Conservation (phyloP, 53 echinoderm and acorn worm species). For the Echinarachnius parma region DNA sequence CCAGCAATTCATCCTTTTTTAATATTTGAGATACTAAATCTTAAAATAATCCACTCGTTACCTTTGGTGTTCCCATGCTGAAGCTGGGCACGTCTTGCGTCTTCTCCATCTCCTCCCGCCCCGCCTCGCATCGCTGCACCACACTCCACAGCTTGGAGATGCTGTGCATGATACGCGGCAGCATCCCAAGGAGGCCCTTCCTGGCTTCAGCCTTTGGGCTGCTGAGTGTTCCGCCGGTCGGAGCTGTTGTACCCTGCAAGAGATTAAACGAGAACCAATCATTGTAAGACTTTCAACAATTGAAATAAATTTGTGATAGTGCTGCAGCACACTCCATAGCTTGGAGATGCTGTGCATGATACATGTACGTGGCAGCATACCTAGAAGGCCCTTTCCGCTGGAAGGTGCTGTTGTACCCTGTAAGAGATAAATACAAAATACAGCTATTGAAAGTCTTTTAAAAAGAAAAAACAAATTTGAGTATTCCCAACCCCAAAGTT, state of each 20-base stretch:
- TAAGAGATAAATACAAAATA: too few species aligned
- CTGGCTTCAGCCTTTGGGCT: constrained; percentile 86
- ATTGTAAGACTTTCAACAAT: too few species aligned
- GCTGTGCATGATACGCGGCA: constrained; percentile 87
- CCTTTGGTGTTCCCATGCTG: constrained; percentile 95
- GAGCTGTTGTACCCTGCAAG: constrained; percentile 67
- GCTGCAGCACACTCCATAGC: constrained; percentile 77
- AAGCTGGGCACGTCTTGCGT: constrained; percentile 67
- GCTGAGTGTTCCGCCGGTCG: constrained; percentile 66
- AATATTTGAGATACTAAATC: background rate
- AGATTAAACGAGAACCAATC: too few species aligned
- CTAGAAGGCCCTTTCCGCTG: constrained; percentile 80
- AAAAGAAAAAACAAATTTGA: too few species aligned
- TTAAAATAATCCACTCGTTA: too few species aligned
- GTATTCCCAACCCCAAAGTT: too few species aligned
- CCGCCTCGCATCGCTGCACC: constrained; percentile 70
- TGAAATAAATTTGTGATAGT: too few species aligned
- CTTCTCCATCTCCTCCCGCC: constrained; percentile 56
- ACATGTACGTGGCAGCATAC: constrained; percentile 86
- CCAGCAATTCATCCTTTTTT: background rate
- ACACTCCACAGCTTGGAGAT: constrained; percentile 84
- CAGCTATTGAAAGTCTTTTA: too few species aligned
- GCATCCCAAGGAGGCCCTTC: constrained; percentile 83
- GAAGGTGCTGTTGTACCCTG: too few species aligned
- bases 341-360: constrained; percentile 85